Evolutionary conservation across 2,113 vertebrate genomes (phyloP).

Genomic region (Puffinus mauretanicus): DNA sequence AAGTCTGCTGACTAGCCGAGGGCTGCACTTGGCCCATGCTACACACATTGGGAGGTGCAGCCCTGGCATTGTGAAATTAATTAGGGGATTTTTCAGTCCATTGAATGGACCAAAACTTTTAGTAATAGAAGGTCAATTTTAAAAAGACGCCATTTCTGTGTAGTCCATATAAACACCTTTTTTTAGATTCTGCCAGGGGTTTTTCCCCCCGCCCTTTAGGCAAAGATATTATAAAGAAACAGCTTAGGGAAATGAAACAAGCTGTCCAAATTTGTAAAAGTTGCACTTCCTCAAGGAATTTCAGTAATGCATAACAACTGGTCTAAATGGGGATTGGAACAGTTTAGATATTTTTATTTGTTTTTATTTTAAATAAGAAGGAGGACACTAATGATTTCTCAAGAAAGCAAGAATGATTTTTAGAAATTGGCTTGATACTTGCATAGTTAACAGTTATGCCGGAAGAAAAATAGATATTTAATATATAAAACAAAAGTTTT

Average conservation of each 20-base stretch:
- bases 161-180: neutral
- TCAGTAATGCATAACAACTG: conserved; percentile 43
- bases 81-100: neutral
- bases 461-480: neutral
- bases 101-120: neutral
- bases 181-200: neutral
- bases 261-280: conserved; percentile 44
- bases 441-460: neutral
- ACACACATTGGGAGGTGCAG: neutral
- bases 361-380: neutral
- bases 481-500: neutral
- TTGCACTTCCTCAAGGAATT: conserved; percentile 63
- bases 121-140: neutral
- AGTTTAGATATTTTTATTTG: neutral
- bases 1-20: neutral
- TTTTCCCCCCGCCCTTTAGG: neutral
- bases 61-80: neutral
- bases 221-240: neutral
- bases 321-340: conserved; percentile 34
- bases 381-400: neutral
- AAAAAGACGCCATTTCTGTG: neutral
- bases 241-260: conserved; percentile 57
- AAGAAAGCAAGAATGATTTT: neutral
- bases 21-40: neutral
- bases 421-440: neutral